A percentile compares a stretch with the other conserved stretches of the same genome.
Evolutionary conservation across 1,140 invertebrate species (phyloP).

Genomic region (Limonius californicus): DNA sequence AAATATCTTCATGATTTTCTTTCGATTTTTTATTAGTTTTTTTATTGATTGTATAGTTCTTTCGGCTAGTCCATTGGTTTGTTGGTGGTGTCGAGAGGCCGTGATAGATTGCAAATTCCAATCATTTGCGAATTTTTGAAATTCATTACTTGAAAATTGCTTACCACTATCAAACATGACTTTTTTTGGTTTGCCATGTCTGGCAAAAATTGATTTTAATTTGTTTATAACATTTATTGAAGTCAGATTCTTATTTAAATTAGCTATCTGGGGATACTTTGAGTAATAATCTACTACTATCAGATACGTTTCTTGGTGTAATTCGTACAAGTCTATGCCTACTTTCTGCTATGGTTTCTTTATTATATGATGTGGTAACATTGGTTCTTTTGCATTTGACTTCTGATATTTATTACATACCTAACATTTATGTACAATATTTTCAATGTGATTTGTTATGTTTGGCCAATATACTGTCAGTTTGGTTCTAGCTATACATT

Average conservation of each 20-base stretch:
- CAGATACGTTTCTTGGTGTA: slow-evolving; percentile 41
- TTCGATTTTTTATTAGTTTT: slow-evolving; percentile 11
- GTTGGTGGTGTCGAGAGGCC: slow-evolving; percentile 26
- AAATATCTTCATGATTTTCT: slow-evolving; percentile 3
- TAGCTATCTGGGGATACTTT: slow-evolving; percentile 30
- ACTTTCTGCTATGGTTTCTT: slow-evolving; percentile 39
- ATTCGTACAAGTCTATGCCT: slow-evolving; percentile 39
- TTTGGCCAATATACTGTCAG: slow-evolving; percentile 22
- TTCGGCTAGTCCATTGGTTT: slow-evolving; percentile 29
- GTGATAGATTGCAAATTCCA: slow-evolving; percentile 27
- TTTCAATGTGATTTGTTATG: slow-evolving; percentile 21
- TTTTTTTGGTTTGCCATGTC: slow-evolving; percentile 28
- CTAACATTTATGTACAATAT: slow-evolving; percentile 14
- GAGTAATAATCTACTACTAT: too few relatives aligned
- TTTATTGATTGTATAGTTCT: slow-evolving; percentile 11
- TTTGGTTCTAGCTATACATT: slow-evolving; percentile 19
- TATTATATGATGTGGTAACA: slow-evolving; percentile 39
- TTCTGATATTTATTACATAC: slow-evolving; percentile 24
- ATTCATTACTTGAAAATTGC: slow-evolving; percentile 25
- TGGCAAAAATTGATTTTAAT: slow-evolving; percentile 34
- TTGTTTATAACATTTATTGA: slow-evolving; percentile 29
- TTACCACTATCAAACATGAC: slow-evolving; percentile 29
- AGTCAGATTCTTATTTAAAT: slow-evolving; percentile 26
- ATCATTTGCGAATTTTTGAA: slow-evolving; percentile 25
- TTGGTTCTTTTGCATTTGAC: slow-evolving; percentile 26